A percentile compares a stretch with the other conserved stretches of the same genome.
phyloP scores from a whole-genome alignment of 2,113 vertebrate species.

The Bos taurus region DNA sequence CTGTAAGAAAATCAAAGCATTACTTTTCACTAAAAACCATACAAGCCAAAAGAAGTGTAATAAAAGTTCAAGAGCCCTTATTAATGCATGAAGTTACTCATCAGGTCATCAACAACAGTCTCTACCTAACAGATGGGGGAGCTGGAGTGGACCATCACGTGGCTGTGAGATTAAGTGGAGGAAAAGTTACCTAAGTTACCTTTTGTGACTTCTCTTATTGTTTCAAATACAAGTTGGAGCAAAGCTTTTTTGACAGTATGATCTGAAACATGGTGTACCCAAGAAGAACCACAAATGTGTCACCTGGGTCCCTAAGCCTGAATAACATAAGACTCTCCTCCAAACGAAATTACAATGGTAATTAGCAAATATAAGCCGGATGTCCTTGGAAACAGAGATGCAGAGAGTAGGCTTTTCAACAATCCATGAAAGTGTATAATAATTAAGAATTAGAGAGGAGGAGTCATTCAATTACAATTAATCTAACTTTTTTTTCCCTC shows the following conservation, averaged over 20 bases:
- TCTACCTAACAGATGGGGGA: not conserved
- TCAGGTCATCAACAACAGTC: not conserved
- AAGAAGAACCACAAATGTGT: not conserved
- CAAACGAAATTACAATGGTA: not conserved
- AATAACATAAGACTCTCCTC: not conserved
- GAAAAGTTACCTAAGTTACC: not conserved
- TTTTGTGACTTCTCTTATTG: not conserved
- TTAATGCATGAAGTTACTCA: not conserved
- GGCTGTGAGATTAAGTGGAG: not conserved
- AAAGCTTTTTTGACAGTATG: not conserved
- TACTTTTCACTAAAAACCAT: not conserved
- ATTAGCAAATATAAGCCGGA: not conserved
- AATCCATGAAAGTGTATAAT: not conserved
- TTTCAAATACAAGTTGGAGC: not conserved
- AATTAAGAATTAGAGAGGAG: not conserved
- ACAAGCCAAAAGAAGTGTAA: not conserved
- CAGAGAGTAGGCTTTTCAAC: not conserved
- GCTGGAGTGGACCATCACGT: rapidly evolving
- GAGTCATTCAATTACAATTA: not conserved
- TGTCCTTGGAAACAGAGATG: not conserved
- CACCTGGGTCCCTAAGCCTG: not conserved
- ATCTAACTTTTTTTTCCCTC: not conserved
- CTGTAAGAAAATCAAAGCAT: not conserved
- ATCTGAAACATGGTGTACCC: not conserved
- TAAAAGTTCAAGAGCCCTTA: not conserved